Evolutionary conservation across 2,113 vertebrate species (phyloP).

Genomic region (Pollachius pollachius): DNA sequence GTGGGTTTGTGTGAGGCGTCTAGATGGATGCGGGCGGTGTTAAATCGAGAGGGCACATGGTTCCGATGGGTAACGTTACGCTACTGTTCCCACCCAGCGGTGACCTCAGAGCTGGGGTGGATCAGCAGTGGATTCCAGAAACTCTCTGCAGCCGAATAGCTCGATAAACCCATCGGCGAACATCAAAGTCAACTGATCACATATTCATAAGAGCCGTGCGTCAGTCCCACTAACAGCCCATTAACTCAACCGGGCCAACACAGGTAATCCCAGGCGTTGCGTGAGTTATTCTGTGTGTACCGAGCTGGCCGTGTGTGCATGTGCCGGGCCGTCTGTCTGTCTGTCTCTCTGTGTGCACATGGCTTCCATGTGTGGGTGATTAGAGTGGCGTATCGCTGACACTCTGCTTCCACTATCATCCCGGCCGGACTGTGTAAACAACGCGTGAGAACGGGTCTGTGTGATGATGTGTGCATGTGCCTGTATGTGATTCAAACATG

Average conservation of each 20-base stretch:
- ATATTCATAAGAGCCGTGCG: not conserved
- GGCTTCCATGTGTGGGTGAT: constrained; percentile 20
- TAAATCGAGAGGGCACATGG: too few relatives aligned
- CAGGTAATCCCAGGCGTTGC: not conserved
- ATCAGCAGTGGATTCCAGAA: not conserved
- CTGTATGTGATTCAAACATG: not conserved
- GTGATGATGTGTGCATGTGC: constrained; percentile 6
- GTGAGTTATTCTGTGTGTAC: not conserved
- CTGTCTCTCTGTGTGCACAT: constrained; percentile 14
- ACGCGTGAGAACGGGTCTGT: not conserved
- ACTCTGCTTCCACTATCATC: constrained; percentile 1
- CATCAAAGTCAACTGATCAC: not conserved
- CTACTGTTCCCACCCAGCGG: not conserved
- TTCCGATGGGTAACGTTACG: not conserved
- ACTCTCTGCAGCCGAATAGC: not conserved
- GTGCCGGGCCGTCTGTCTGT: not conserved
- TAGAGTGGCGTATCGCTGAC: not conserved
- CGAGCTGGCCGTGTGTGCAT: not conserved
- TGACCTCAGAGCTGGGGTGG: not conserved
- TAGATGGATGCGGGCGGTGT: too few relatives aligned
- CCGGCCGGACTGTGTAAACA: not conserved
- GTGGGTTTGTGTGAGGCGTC: too few relatives aligned
- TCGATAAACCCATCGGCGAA: not conserved
- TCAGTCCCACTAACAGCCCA: not conserved
- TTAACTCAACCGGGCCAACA: constrained; percentile 1